Evolutionary conservation across 92 coral and sea anemone species (phyloP).

Genomic region (Pocillopora grandis): DNA sequence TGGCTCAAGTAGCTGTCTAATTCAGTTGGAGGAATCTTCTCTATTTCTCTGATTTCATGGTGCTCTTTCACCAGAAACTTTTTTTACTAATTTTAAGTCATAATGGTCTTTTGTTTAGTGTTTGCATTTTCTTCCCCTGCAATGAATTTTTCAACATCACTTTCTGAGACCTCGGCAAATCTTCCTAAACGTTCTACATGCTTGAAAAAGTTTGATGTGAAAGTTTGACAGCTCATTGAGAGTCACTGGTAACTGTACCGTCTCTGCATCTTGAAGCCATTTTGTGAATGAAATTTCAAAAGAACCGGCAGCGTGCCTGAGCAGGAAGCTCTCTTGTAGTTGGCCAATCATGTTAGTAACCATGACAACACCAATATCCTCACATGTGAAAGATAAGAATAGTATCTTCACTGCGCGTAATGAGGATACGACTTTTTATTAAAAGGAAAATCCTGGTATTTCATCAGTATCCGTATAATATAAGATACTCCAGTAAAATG

Average conservation of each 20-base stretch:
- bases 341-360: too few species aligned
- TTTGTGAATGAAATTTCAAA: slow-evolving; percentile 18
- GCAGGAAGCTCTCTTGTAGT: too few species aligned
- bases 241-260: slow-evolving; percentile 9
- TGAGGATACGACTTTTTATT: too few species aligned
- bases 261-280: slow-evolving; percentile 10
- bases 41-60: slow-evolving; percentile 34
- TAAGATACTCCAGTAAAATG: too few species aligned
- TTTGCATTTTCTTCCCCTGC: not conserved
- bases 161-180: too few species aligned
- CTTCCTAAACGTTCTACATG: too few species aligned
- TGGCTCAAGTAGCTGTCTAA: slow-evolving; percentile 18
- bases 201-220: not conserved
- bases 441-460: too few species aligned
- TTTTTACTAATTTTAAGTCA: slow-evolving; percentile 20
- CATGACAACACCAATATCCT: too few species aligned
- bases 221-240: slow-evolving; percentile 5
- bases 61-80: not conserved
- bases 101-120: not conserved
- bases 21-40: slow-evolving; percentile 20
- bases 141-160: not conserved
- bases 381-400: too few species aligned
- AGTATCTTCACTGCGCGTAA: too few species aligned
- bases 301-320: not conserved
- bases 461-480: too few species aligned